Evolutionary conservation across 2,888 invertebrate genomes (phyloP).

Genomic region (Muschampia plurimacula): DNA sequence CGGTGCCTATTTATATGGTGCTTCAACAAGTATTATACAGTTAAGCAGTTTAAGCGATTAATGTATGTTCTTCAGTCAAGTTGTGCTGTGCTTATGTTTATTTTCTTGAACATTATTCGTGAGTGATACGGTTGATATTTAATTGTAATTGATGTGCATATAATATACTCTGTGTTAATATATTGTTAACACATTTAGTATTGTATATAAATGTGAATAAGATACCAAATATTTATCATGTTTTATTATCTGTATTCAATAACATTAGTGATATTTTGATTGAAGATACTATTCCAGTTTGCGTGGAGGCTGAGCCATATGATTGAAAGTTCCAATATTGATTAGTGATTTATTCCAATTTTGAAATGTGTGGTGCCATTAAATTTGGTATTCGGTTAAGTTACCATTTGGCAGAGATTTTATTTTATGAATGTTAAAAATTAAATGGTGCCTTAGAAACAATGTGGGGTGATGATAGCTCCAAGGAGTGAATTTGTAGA

Average conservation of each 20-base stretch:
- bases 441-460: conserved; percentile 59
- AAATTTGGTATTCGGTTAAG: conserved; percentile 51
- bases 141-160: conserved; percentile 47
- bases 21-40: conserved; percentile 51
- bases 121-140: conserved; percentile 66
- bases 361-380: conserved; percentile 61
- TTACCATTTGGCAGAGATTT: conserved; percentile 59
- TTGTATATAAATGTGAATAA: conserved; percentile 71
- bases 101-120: conserved; percentile 51
- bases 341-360: conserved; percentile 30
- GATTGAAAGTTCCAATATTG: conserved; percentile 40
- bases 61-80: conserved; percentile 59
- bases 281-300: conserved; percentile 59
- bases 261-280: conserved; percentile 55
- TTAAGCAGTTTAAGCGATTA: conserved; percentile 31
- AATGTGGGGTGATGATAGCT: conserved; percentile 17
- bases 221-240: conserved; percentile 81
- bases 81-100: conserved; percentile 71
- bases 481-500: conserved; percentile 10
- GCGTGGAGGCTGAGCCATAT: conserved; percentile 57
- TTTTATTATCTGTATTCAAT: conserved; percentile 50
- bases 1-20: conserved; percentile 56
- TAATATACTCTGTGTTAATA: conserved; percentile 60
- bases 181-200: conserved; percentile 61
- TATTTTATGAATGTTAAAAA: conserved; percentile 43